Evolutionary conservation across 2,888 invertebrate genomes (phyloP), one percentile per base, ranked within the genome.

Genomic region (Andrena bicolor): DNA sequence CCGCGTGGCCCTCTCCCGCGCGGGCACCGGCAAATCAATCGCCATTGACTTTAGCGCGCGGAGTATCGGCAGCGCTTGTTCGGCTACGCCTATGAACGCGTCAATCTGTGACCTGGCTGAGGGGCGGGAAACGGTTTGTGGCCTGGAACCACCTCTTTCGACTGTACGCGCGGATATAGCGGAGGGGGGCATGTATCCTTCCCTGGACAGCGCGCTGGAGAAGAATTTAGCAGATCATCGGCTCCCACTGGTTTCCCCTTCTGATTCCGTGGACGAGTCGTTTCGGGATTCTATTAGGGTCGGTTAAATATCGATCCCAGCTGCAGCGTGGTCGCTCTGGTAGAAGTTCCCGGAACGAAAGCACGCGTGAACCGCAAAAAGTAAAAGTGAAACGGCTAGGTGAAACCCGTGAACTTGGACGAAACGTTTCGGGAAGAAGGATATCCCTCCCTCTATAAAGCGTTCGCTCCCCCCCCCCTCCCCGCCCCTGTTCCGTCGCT

Each of bases 11-110:
- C 35, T 35, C 10, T 23, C 35, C 35, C 35, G 35, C 35, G 35
- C 35, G 8, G 35, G 7, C 73, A 69, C 73, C 82, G 79, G 73
- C 84, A 80, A 84, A 88, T 89, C 79, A 84, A 76, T 82, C 51
- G 53, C 8, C 26, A 78, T 78, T 72, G 80, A 76, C 48, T 56
- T 56, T 26, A 35, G 56, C 61, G 56, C 32, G 48, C 20, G 48
- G 58, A 23, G 56, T 32, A 66, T 53, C 64, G 51, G 72, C 64
- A 1, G 64, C 66, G 68, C 69, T 82, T 68, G 80, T 78, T 80
- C 53, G 65, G 70, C 51, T 64, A 60, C 26, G 23, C 41, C 77
- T 20, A n/a, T 41, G 35, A 48, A 20, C 75, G 32, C 32, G 56
- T 65, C 74, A 65, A 74, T 74, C 26, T 53, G 53, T 16, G 68